Base-by-base conservation (phyloP, 2,888 invertebrate genomes). In the Lasioglossum lativentre region DNA sequence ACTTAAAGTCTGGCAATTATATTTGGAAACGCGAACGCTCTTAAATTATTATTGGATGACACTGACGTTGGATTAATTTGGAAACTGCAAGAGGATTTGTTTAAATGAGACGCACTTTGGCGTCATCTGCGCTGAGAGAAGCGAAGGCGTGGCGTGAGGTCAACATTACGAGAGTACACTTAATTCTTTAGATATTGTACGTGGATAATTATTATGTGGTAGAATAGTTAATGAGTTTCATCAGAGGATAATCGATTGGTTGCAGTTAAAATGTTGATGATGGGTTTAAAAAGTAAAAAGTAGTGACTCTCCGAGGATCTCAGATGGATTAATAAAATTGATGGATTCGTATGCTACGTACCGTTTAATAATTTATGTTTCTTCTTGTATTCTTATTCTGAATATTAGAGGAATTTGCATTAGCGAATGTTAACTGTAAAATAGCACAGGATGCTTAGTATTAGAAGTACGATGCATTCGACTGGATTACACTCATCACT, bases 121-220 rank as follows among this genome's bases (percentile, higher is more conserved):
- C 70, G 73, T 79, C 79, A 70, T 40, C 14, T 38, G 42, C 52
- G 52, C 16, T 45, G 66, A 40, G 16, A 6, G 23, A 71, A 75
- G 4, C 56, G 45, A 83, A 90, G 90, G 90, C 86, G 90, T 90
- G 90, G 90, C 90, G 79, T 83, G 74, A 47, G 73, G 38, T 78
- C 75, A 70, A 66, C 38, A 70, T 59, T 59, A 75, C 27, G 47
- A 78, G 63, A 52, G 78, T 82, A 23, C 34, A 30, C 14, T 70
- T 77, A 86, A n/a, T n/a, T 38, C 23, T n/a, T 42, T 27, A 19
- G 45, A 56, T 1, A 40, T 12, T 40, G 66, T 30, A 0, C 3
- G 1, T 14, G n/a, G 30, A 16, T 34, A 34, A 19, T 6, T 6
- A 16, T 68, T 27, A 19, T 4, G 52, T 23, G 3, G 0, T 27